Conservation (phyloP, 2,888 invertebrate species). For the Lepidonotus clava region DNA sequence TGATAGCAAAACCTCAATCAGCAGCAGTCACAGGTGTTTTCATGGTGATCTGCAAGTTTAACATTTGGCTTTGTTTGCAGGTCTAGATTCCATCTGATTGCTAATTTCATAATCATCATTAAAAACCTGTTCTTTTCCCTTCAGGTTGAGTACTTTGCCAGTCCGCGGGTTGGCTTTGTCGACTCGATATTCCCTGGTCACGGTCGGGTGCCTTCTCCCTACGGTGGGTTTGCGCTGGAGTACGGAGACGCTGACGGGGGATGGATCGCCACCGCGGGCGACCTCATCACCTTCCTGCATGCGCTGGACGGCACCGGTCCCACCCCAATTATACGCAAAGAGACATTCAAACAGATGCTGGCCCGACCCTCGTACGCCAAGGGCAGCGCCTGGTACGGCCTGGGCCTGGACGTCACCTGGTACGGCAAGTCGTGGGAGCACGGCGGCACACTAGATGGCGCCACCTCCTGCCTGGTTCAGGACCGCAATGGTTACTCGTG, state of each 20-base stretch:
- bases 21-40: too few species aligned
- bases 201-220: slow-evolving; percentile 69
- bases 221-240: slow-evolving; percentile 73
- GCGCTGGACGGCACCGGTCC: slow-evolving; percentile 54
- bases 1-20: too few species aligned
- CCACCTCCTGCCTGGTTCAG: slow-evolving; percentile 69
- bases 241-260: slow-evolving; percentile 74
- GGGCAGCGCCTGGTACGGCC: slow-evolving; percentile 69
- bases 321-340: slow-evolving; percentile 35
- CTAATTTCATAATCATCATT: too few species aligned
- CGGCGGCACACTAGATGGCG: slow-evolving; percentile 76
- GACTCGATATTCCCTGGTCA: slow-evolving; percentile 60
- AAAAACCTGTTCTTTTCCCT: not conserved
- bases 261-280: slow-evolving; percentile 69
- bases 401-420: slow-evolving; percentile 74
- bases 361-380: slow-evolving; percentile 67
- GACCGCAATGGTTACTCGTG: slow-evolving; percentile 71
- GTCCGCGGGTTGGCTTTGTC: slow-evolving; percentile 50
- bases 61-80: too few species aligned
- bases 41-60: too few species aligned
- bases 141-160: slow-evolving; percentile 60
- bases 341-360: slow-evolving; percentile 65
- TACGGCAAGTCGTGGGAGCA: slow-evolving; percentile 72
- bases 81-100: too few species aligned
- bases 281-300: slow-evolving; percentile 65